phyloP scores from a whole-genome alignment of 30 jellyfish, hydroid and myxozoan genomes.

The Rhopilema esculentum region DNA sequence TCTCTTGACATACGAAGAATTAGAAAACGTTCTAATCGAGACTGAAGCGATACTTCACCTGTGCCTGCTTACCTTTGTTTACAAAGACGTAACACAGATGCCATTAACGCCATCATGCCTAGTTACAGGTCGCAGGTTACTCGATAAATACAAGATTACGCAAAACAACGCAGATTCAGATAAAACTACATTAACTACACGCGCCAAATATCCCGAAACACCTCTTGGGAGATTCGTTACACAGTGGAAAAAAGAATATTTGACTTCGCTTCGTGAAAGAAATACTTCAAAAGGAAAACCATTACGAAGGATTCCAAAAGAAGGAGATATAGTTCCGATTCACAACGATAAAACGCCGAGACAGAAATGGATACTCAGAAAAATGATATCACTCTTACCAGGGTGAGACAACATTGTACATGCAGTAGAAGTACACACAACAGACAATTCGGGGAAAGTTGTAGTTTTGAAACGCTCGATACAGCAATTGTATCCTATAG shows the following conservation, averaged over 20 bases:
- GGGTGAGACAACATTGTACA: not conserved
- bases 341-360: not conserved
- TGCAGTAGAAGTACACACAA: not conserved
- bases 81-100: not conserved
- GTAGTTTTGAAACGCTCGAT: not conserved
- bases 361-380: constrained; percentile 5
- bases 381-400: not conserved
- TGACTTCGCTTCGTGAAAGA: constrained; percentile 11
- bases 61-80: not conserved
- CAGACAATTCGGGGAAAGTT: not conserved
- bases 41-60: constrained; percentile 3
- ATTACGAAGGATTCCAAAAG: not conserved
- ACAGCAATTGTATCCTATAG: not conserved
- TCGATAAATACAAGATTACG: too few relatives aligned
- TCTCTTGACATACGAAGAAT: not conserved
- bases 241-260: constrained; percentile 18
- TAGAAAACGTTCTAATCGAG: constrained; percentile 17
- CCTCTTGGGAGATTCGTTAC: not conserved
- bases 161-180: not conserved
- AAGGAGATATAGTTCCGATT: not conserved
- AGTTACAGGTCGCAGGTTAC: constrained; percentile 2
- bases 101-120: constrained; percentile 6
- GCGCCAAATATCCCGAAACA: not conserved
- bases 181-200: not conserved
- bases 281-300: not conserved